Conservation (phyloP, 2,888 invertebrate species). For the Apamea sordens region DNA sequence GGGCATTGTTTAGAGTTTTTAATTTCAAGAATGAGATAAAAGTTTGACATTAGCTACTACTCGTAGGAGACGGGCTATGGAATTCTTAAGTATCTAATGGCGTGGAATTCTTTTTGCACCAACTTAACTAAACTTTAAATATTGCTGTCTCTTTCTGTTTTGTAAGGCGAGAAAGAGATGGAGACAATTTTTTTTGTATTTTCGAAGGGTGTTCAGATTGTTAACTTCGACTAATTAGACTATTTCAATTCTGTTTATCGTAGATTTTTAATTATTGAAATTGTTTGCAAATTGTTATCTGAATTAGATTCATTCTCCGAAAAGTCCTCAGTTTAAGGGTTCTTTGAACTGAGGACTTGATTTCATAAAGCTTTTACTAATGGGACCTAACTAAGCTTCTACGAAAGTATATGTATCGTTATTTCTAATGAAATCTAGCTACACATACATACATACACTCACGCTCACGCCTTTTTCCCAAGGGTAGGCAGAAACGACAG, state of each 20-base stretch:
- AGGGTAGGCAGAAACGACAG: too few species aligned
- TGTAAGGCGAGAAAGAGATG: not conserved
- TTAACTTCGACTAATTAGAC: not conserved
- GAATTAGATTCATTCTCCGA: not conserved
- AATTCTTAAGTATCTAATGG: not conserved
- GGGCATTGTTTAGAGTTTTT: too few species aligned
- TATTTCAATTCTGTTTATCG: not conserved
- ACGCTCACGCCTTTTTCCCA: too few species aligned
- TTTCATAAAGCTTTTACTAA: not conserved
- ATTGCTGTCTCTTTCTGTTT: not conserved
- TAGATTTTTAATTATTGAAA: not conserved
- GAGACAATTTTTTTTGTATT: not conserved
- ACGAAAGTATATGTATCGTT: not conserved
- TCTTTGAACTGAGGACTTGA: not conserved
- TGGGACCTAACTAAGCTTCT: not conserved
- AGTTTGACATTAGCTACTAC: too few species aligned
- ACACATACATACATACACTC: too few species aligned
- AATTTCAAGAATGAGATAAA: constrained; percentile 28
- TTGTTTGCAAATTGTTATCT: not conserved
- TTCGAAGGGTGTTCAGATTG: not conserved
- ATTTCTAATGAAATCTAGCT: not conserved
- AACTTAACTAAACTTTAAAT: not conserved
- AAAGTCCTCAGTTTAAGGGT: not conserved
- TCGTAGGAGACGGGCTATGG: too few species aligned
- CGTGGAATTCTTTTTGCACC: constrained; percentile 6